Percentiles rank a stretch among this genome's conserved stretches.
Evolutionary conservation across 2,888 invertebrate genomes (phyloP).

Genomic region (Diarsia rubi): DNA sequence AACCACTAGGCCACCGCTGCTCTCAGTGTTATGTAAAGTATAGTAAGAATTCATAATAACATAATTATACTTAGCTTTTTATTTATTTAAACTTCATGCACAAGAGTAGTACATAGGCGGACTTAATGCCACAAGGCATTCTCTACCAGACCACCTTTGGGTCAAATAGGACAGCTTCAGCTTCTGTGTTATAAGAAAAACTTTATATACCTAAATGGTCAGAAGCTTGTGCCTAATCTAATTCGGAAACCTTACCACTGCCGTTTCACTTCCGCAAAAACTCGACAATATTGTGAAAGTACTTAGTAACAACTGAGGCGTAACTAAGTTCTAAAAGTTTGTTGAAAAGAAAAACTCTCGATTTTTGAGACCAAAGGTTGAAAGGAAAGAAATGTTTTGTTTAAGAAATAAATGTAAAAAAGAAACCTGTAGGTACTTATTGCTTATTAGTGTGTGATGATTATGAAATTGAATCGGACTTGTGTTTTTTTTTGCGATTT

Average conservation of each 20-base stretch:
- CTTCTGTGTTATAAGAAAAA: neutral
- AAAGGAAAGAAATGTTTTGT: conserved; percentile 34
- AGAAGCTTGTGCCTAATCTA: neutral
- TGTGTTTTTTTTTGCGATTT: neutral
- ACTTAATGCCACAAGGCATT: too few species aligned
- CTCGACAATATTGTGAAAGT: conserved; percentile 47
- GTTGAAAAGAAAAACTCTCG: conserved; percentile 37
- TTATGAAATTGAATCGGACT: conserved; percentile 21
- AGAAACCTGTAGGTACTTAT: neutral
- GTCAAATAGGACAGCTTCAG: too few species aligned
- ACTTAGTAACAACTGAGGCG: conserved; percentile 31
- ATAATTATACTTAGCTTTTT: too few species aligned
- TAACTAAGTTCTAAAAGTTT: conserved; percentile 28
- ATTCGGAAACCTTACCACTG: conserved; percentile 5
- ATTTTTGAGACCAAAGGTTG: conserved; percentile 2
- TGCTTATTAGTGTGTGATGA: neutral
- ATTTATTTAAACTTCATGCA: too few species aligned
- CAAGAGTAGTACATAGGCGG: too few species aligned
- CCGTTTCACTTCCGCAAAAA: conserved; percentile 15
- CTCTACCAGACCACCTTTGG: too few species aligned
- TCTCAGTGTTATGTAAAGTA: too few species aligned
- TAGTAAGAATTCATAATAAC: too few species aligned
- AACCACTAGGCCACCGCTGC: too few species aligned
- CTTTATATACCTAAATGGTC: too few species aligned
- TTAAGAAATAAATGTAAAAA: conserved; percentile 31